A percentile compares a stretch with the other conserved stretches of the same genome.
These are phyloP conservation scores for Apaloderma vittatum DNA, from an alignment of 2,113 vertebrate species.

Conservation along the genomic window DNA sequence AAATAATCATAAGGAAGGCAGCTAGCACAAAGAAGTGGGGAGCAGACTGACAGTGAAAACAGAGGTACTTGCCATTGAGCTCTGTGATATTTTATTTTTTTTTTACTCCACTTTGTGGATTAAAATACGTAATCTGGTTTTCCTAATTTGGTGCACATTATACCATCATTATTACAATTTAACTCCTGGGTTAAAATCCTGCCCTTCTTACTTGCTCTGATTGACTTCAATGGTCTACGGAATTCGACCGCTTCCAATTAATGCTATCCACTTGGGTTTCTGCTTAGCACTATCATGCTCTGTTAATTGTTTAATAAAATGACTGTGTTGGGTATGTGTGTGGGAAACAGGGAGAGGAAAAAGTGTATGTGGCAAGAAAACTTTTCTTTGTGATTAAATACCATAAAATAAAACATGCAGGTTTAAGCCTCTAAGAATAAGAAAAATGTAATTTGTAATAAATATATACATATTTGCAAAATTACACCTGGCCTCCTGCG, in stretches of 20 bases:
- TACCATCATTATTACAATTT: constrained; percentile 58
- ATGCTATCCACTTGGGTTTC: neutral
- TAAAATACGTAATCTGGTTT: constrained; percentile 59
- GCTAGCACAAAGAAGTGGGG: neutral
- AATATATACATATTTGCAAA: constrained; percentile 68
- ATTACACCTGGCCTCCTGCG: constrained; percentile 51
- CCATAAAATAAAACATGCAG: neutral
- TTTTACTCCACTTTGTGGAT: constrained; percentile 3
- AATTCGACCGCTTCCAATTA: constrained; percentile 60
- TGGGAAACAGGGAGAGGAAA: neutral
- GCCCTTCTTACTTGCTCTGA: constrained; percentile 43
- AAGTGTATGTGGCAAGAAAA: neutral
- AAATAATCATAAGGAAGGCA: constrained; percentile 59
- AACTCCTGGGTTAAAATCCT: constrained; percentile 63
- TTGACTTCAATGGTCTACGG: constrained; percentile 20
- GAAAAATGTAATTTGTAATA: constrained; percentile 59
- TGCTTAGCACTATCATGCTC: neutral
- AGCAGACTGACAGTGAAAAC: neutral
- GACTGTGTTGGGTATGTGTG: neutral
- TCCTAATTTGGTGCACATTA: constrained; percentile 37
- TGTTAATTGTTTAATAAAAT: constrained; percentile 46
- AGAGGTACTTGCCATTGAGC: neutral
- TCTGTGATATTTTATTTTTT: neutral
- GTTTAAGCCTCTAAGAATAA: constrained; percentile 48
- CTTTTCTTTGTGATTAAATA: neutral